phyloP scores from a whole-genome alignment of 2,113 vertebrate genomes.

The Bos indicus region DNA sequence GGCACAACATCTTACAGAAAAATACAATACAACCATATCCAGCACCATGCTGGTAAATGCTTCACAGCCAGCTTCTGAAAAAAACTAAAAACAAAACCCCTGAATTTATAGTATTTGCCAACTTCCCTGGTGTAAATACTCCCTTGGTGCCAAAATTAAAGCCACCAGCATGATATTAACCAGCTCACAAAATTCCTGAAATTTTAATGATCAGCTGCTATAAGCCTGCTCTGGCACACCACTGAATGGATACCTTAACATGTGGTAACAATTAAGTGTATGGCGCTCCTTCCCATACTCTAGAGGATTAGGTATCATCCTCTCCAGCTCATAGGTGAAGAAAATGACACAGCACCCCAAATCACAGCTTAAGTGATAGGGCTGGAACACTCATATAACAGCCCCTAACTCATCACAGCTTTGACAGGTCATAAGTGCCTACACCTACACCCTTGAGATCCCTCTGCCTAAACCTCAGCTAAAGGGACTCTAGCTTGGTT shows the following conservation, averaged over 20 bases:
- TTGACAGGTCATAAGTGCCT: rapidly evolving
- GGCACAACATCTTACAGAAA: background rate
- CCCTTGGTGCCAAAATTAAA: background rate
- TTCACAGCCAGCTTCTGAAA: background rate
- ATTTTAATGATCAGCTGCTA: background rate
- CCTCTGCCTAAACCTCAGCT: background rate
- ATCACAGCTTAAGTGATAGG: background rate
- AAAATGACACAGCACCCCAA: background rate
- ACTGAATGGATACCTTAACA: background rate
- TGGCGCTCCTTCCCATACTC: background rate
- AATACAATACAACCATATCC: background rate
- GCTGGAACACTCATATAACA: background rate
- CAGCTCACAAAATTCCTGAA: background rate
- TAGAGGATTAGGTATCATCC: background rate
- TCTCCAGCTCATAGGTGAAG: background rate
- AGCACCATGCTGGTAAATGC: background rate
- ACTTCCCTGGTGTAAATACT: background rate
- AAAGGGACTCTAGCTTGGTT: background rate
- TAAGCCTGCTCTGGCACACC: background rate
- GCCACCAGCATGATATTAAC: background rate
- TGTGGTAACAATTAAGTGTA: background rate
- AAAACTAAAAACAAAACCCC: background rate
- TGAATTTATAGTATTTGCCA: background rate
- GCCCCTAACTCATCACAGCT: background rate
- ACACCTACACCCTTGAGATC: background rate